A percentile compares a stretch with the other conserved stretches of the same genome.
These are phyloP conservation scores for Austrofundulus limnaeus DNA, from an alignment of 2,113 vertebrate species.

Conservation along the genomic window DNA sequence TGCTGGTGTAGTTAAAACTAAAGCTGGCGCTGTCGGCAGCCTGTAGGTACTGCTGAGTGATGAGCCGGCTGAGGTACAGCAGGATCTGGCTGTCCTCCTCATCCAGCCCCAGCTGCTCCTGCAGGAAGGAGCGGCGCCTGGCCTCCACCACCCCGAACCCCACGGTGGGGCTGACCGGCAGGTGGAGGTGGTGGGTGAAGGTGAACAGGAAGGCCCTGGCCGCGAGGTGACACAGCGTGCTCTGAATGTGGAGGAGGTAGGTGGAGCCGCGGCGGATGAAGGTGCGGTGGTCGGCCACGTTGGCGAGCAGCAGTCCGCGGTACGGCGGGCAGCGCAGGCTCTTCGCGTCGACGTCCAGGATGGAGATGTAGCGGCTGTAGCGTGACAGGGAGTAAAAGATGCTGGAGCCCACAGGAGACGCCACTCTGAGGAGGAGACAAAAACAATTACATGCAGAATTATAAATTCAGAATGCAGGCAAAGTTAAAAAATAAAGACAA, in stretches of 20 bases:
- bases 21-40: slow-evolving; percentile 77
- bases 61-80: slow-evolving; percentile 90
- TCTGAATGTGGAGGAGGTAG: slow-evolving; percentile 91
- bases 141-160: slow-evolving; percentile 59
- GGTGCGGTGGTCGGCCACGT: slow-evolving; percentile 92
- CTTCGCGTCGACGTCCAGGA: slow-evolving; percentile 93
- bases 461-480: too few relatives aligned
- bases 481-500: too few relatives aligned
- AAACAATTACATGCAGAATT: neutral
- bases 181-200: slow-evolving; percentile 94
- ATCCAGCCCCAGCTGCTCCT: slow-evolving; percentile 85
- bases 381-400: slow-evolving; percentile 87
- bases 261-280: slow-evolving; percentile 93
- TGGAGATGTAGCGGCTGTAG: slow-evolving; percentile 91
- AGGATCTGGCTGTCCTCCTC: slow-evolving; percentile 90
- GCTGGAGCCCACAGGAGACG: slow-evolving; percentile 82
- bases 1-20: slow-evolving; percentile 93
- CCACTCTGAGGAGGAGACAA: slow-evolving; percentile 77
- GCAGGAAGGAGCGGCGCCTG: slow-evolving; percentile 72
- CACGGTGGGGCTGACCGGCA: slow-evolving; percentile 82
- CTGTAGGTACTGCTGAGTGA: slow-evolving; percentile 87
- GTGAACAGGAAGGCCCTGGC: slow-evolving; percentile 92
- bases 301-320: slow-evolving; percentile 82
- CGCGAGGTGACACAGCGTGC: slow-evolving; percentile 85
- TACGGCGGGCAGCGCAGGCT: slow-evolving; percentile 91